These are phyloP conservation scores for Drosophila seclusa DNA, from an alignment of 2,888 invertebrate species.

Conservation along the genomic window DNA sequence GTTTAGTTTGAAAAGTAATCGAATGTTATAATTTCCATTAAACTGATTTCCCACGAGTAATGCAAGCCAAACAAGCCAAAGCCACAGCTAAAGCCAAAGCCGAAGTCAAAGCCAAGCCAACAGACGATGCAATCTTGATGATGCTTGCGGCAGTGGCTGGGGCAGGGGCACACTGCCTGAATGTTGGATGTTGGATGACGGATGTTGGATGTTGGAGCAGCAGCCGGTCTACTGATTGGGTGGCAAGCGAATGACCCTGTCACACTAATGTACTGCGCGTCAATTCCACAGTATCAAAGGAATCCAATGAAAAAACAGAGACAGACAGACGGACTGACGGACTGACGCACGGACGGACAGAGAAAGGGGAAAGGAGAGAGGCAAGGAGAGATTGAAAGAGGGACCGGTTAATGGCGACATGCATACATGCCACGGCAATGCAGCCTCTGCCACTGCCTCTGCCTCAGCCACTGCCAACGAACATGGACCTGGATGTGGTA, in stretches of 20 bases:
- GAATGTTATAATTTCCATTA: conserved; percentile 80
- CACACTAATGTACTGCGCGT: conserved; percentile 52
- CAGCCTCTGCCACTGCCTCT: conserved; percentile 20
- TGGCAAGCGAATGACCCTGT: conserved; percentile 29
- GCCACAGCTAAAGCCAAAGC: conserved; percentile 13
- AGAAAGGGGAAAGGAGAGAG: background rate
- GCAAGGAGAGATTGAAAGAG: conserved; percentile 11
- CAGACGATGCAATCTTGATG: conserved; percentile 74
- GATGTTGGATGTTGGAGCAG: conserved; percentile 5
- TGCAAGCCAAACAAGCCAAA: conserved; percentile 60
- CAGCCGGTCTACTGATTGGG: conserved; percentile 5
- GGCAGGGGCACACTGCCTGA: conserved; percentile 2
- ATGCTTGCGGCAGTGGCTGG: background rate
- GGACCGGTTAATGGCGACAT: conserved; percentile 66
- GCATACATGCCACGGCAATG: conserved; percentile 47
- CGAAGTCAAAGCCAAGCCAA: conserved; percentile 26
- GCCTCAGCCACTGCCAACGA: conserved; percentile 26
- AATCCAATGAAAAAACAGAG: conserved; percentile 28
- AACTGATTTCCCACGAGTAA: conserved; percentile 77
- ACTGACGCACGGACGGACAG: background rate
- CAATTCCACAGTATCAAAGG: conserved; percentile 56
- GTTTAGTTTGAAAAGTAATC: conserved; percentile 75
- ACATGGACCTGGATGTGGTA: conserved; percentile 17
- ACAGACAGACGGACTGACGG: background rate
- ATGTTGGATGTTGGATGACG: conserved; percentile 3